Percentiles rank a stretch among this genome's conserved stretches.
phyloP scores from a whole-genome alignment of 2,113 vertebrate genomes.

The Macaca fascicularis region T2T-MFA8v1.1 NC_088381.1:12516001-12516500 shows the following conservation, averaged over 20 bases:
- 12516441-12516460: background rate
- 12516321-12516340: background rate
- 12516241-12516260: background rate
- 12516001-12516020: background rate
- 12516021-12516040: background rate
- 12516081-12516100: background rate
- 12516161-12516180: background rate
- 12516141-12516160: constrained; percentile 13
- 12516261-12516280: background rate
- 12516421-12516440: background rate
- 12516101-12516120: background rate
- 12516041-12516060: background rate
- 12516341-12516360: background rate
- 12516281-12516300: background rate
- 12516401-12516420: background rate
- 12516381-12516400: background rate
- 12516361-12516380: background rate
- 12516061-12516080: background rate
- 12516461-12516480: background rate
- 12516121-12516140: background rate
- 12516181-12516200: background rate
- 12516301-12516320: background rate
- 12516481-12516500: background rate
- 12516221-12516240: background rate
- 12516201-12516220: background rate